Percentiles rank a stretch among this genome's conserved stretches.
phyloP scores from a whole-genome alignment of 2,888 invertebrate genomes.

The Furcula furcula region DNA sequence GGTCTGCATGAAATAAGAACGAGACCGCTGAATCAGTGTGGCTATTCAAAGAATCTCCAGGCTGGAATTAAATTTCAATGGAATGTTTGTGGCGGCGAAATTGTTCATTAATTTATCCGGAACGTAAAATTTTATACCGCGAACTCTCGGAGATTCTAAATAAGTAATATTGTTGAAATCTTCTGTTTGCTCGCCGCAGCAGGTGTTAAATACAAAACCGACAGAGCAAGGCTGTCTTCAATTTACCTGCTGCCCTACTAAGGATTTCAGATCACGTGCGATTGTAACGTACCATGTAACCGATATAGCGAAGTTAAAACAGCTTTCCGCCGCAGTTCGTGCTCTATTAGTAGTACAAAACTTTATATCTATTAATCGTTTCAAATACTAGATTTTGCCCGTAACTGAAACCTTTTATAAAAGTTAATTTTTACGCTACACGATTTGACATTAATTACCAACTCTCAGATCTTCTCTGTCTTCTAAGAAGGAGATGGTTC shows the following conservation, averaged over 20 bases:
- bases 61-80: slow-evolving; percentile 37
- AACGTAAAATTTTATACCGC: slow-evolving; percentile 45
- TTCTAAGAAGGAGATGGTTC: no score
- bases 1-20: slow-evolving; percentile 18
- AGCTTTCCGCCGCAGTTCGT: slow-evolving; percentile 32
- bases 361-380: slow-evolving; percentile 3
- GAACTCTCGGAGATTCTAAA: slow-evolving; percentile 46
- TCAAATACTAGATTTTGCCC: no score
- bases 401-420: no score
- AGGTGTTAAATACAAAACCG: slow-evolving; percentile 57
- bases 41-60: slow-evolving; percentile 34
- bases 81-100: slow-evolving; percentile 40
- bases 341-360: slow-evolving; percentile 20
- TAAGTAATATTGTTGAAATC: slow-evolving; percentile 54
- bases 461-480: no score
- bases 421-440: no score
- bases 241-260: slow-evolving; percentile 45
- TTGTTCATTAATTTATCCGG: slow-evolving; percentile 49
- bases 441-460: no score
- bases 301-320: slow-evolving; percentile 47
- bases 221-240: slow-evolving; percentile 48
- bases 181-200: slow-evolving; percentile 36
- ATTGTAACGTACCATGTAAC: slow-evolving; percentile 49
- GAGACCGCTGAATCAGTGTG: slow-evolving; percentile 21
- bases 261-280: slow-evolving; percentile 55